phyloP scores from a whole-genome alignment of 2,113 vertebrate species.

The Ariopsis seemanni region DNA sequence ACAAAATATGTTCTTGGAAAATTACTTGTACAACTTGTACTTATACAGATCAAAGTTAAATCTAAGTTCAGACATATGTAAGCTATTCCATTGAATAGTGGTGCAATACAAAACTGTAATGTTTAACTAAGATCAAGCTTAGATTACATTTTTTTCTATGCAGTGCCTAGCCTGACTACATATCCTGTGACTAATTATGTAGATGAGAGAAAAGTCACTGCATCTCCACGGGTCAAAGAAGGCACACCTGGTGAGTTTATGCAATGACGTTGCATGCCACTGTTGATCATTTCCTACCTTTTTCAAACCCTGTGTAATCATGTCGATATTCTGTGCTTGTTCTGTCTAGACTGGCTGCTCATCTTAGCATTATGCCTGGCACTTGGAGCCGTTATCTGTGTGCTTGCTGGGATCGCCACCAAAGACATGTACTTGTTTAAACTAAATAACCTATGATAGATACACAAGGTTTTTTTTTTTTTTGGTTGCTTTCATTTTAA shows the following conservation, averaged over 20 bases:
- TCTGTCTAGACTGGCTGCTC: slow-evolving; percentile 46
- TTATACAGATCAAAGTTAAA: background rate
- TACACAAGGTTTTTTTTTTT: too few species aligned
- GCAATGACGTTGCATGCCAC: background rate
- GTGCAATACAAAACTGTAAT: background rate
- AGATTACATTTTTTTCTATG: background rate
- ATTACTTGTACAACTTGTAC: background rate
- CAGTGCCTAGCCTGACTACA: background rate
- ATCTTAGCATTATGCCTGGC: slow-evolving; percentile 48
- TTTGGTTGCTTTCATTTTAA: background rate
- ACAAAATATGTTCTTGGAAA: background rate
- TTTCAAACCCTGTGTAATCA: slow-evolving; percentile 10
- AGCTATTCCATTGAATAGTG: background rate
- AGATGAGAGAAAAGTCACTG: background rate
- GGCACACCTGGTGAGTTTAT: slow-evolving; percentile 44
- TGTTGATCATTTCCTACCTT: background rate
- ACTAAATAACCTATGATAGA: background rate
- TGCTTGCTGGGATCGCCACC: slow-evolving; percentile 46
- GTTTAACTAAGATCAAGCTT: background rate
- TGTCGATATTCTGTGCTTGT: background rate
- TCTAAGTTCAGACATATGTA: background rate
- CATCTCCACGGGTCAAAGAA: background rate
- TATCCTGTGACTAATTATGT: rapidly evolving
- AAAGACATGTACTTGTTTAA: slow-evolving; percentile 51
- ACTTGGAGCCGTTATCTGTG: slow-evolving; percentile 41